A percentile compares a stretch with the other conserved stretches of the same genome.
Evolutionary conservation across 2,888 invertebrate genomes (phyloP).

Genomic region (Drosophila nr. perissopoda): DNA sequence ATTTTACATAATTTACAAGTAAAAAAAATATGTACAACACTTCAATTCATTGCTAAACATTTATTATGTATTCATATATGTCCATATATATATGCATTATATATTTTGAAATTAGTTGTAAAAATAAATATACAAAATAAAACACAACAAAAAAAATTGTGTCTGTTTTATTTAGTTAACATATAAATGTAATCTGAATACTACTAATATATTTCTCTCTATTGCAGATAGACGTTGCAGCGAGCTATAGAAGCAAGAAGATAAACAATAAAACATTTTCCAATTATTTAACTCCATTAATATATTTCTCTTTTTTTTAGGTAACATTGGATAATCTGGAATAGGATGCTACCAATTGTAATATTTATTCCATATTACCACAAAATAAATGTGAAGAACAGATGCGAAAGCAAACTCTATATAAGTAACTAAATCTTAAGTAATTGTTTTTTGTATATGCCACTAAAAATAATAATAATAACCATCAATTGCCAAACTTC

Average conservation of each 20-base stretch:
- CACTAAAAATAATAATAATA: conserved; percentile 61
- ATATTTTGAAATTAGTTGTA: conserved; percentile 78
- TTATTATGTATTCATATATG: conserved; percentile 62
- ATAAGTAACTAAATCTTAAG: conserved; percentile 60
- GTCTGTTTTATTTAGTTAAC: conserved; percentile 27
- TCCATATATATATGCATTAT: conserved; percentile 60
- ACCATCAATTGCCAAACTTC: conserved; percentile 53
- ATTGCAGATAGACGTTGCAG: conserved; percentile 58
- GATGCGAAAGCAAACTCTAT: conserved; percentile 33
- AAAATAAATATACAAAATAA: conserved; percentile 63
- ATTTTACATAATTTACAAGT: conserved; percentile 45
- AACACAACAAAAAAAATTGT: conserved; percentile 45
- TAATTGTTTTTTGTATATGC: conserved; percentile 64
- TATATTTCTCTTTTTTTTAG: conserved; percentile 71
- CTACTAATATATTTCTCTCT: conserved; percentile 81
- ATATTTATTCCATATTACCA: conserved; percentile 4
- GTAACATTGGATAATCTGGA: conserved; percentile 13
- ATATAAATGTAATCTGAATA: conserved; percentile 7
- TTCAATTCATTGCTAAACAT: conserved; percentile 70
- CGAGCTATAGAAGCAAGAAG: conserved; percentile 2
- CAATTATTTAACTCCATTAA: conserved; percentile 46
- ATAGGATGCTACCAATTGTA: conserved; percentile 11
- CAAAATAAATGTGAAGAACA: conserved; percentile 13
- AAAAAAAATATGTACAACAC: conserved; percentile 52
- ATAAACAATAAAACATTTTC: background rate